Evolutionary conservation across 2,113 vertebrate genomes (phyloP).

Genomic region (Penelope pileata): DNA sequence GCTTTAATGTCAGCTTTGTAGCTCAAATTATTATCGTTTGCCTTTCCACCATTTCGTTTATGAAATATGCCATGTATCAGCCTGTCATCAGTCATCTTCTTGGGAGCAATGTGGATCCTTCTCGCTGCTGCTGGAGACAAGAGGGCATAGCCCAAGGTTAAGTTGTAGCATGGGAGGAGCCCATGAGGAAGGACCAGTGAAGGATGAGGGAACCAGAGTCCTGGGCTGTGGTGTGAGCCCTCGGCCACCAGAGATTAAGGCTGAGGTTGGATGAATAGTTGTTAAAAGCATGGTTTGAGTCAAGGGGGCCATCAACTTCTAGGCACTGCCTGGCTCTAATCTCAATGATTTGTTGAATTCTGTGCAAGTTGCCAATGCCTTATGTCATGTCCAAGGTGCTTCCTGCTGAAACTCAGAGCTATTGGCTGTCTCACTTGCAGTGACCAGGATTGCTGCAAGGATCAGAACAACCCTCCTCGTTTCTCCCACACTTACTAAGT

Average conservation of each 20-base stretch:
- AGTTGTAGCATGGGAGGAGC: neutral
- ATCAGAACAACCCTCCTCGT: neutral
- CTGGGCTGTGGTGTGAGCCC: neutral
- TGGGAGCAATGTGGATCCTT: neutral
- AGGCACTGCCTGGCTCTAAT: neutral
- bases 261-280: neutral
- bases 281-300: neutral
- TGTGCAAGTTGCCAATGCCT: neutral
- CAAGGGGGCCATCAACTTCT: neutral
- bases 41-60: neutral
- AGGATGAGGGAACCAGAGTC: neutral
- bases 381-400: neutral
- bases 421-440: neutral
- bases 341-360: neutral
- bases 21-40: neutral
- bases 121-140: neutral
- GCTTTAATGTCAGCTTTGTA: neutral
- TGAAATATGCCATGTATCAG: neutral
- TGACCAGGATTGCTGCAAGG: neutral
- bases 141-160: neutral
- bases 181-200: neutral
- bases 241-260: neutral
- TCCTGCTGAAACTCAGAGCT: neutral
- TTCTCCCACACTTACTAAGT: neutral
- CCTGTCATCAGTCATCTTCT: neutral